These are phyloP conservation scores for Oedothorax gibbosus DNA, from an alignment of 1,140 invertebrate species.

Conservation along the genomic window DNA sequence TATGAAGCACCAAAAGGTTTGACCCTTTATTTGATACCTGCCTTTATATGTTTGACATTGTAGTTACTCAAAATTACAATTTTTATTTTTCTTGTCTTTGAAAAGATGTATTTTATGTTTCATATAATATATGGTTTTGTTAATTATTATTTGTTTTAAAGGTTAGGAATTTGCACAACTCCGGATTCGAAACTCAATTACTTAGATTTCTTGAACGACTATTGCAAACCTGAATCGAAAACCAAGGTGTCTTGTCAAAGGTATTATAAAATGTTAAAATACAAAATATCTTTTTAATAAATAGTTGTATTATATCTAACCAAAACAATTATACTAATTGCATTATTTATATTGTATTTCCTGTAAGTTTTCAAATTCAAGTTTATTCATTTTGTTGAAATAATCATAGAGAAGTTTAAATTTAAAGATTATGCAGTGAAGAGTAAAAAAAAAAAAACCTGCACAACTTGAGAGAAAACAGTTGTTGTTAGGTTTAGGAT, in stretches of 20 bases:
- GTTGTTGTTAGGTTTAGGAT: too few relatives aligned
- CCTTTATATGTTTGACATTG: too few relatives aligned
- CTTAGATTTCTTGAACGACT: conserved; percentile 17
- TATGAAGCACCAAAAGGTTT: too few relatives aligned
- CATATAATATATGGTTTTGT: too few relatives aligned
- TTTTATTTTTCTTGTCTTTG: too few relatives aligned
- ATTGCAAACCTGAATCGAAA: background rate
- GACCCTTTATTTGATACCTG: too few relatives aligned
- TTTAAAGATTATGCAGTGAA: too few relatives aligned
- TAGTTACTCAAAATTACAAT: too few relatives aligned
- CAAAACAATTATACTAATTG: background rate
- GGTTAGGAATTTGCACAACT: background rate
- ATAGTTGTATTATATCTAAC: background rate
- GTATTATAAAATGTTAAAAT: background rate
- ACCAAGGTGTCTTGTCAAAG: background rate
- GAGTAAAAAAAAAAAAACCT: too few relatives aligned
- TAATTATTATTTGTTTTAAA: conserved; percentile 3
- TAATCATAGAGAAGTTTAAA: too few relatives aligned
- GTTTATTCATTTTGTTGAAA: background rate
- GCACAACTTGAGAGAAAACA: too few relatives aligned
- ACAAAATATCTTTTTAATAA: background rate
- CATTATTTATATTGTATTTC: background rate
- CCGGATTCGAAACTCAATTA: conserved; percentile 11
- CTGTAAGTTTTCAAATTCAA: background rate
- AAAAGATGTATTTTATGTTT: too few relatives aligned